Percentiles rank a stretch among this genome's conserved stretches.
These are phyloP conservation scores for Schizothorax lantsangensis DNA, from an alignment of 2,797 vertebrate species.

Conservation along the genomic window DNA sequence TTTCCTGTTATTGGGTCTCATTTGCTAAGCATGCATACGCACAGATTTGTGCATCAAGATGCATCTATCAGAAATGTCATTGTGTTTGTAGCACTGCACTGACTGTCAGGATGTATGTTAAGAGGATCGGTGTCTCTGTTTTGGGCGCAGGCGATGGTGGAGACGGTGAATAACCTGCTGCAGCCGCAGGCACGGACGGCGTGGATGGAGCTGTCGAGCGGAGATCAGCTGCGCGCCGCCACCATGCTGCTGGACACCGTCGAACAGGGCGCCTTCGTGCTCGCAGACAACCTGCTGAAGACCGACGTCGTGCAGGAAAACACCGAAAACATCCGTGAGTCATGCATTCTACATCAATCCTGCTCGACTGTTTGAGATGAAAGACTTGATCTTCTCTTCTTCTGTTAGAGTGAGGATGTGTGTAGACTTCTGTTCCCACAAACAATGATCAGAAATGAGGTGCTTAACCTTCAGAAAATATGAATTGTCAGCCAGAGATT, in stretches of 20 bases:
- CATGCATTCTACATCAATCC: neutral
- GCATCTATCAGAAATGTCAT: neutral
- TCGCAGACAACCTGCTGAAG: constrained; percentile 98
- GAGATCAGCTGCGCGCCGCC: constrained; percentile 90
- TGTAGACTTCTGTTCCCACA: neutral
- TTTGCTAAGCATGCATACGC: neutral
- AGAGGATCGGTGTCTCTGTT: constrained; percentile 32
- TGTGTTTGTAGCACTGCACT: neutral
- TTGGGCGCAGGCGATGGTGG: constrained; percentile 90
- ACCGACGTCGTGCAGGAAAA: constrained; percentile 96
- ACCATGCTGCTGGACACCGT: constrained; percentile 96
- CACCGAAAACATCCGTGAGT: constrained; percentile 97
- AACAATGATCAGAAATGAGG: neutral
- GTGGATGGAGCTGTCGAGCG: constrained; percentile 89
- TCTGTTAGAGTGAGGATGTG: neutral
- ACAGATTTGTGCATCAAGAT: neutral
- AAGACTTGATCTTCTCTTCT: neutral
- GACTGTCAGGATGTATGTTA: neutral
- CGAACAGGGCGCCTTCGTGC: constrained; percentile 95
- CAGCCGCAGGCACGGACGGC: constrained; percentile 90
- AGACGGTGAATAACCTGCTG: constrained; percentile 97
- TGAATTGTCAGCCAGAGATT: neutral
- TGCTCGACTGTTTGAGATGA: neutral
- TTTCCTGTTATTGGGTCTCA: neutral
- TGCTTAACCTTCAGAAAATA: neutral